A percentile compares a stretch with the other conserved stretches of the same genome.
phyloP scores from a whole-genome alignment of 2,888 invertebrate species.

The Ornithoptera alexandrae region DNA sequence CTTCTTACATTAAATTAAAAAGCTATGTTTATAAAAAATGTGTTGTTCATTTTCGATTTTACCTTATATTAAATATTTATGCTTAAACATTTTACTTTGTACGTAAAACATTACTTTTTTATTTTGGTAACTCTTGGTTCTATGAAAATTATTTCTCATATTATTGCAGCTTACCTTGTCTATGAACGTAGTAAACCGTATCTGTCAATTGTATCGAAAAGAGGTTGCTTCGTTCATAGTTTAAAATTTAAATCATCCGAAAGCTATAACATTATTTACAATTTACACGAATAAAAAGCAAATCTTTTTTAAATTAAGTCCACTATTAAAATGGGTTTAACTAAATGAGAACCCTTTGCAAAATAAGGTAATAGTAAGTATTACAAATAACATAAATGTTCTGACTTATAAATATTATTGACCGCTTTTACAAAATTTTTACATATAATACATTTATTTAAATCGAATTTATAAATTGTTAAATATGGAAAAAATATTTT shows the following conservation, averaged over 20 bases:
- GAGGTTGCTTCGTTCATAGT: constrained; percentile 6
- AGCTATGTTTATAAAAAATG: too few relatives aligned
- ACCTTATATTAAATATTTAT: too few relatives aligned
- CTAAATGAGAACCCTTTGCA: background rate
- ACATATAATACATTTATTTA: background rate
- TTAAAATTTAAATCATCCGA: constrained; percentile 7
- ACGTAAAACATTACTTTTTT: too few relatives aligned
- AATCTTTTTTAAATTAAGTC: background rate
- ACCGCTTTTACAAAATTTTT: background rate
- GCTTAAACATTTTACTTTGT: too few relatives aligned
- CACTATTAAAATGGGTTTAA: background rate
- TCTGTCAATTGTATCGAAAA: constrained; percentile 11
- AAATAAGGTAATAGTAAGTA: constrained; percentile 21
- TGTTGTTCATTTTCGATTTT: too few relatives aligned
- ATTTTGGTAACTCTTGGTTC: background rate
- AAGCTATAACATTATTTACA: background rate
- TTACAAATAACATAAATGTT: constrained; percentile 11
- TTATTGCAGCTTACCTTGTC: background rate
- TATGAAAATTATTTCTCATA: background rate
- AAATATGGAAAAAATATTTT: background rate
- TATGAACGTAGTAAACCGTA: constrained; percentile 10
- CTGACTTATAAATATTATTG: background rate
- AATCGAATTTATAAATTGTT: background rate
- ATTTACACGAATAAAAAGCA: background rate
- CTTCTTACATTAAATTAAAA: too few relatives aligned